Conservation (phyloP, 2,888 invertebrate species). For the Eilema griseolum region DNA sequence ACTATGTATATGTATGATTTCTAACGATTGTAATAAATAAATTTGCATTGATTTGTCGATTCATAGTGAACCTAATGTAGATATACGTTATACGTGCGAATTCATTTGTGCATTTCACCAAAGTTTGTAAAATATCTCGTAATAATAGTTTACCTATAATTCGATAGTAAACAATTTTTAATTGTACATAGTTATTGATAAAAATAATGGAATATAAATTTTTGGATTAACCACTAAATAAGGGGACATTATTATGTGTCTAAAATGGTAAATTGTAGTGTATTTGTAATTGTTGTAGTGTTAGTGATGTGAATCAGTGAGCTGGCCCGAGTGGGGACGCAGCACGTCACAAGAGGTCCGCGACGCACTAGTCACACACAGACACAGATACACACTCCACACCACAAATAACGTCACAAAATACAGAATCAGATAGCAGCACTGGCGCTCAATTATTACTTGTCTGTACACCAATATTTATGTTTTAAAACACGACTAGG, state of each 20-base stretch:
- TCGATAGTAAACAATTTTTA: constrained; percentile 83
- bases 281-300: constrained; percentile 75
- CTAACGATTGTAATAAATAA: constrained; percentile 50
- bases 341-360: constrained; percentile 65
- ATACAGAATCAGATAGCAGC: constrained; percentile 33
- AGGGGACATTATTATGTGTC: constrained; percentile 80
- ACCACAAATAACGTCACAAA: constrained; percentile 36
- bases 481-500: constrained; percentile 15
- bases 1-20: constrained; percentile 45
- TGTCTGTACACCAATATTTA: constrained; percentile 18
- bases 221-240: constrained; percentile 78
- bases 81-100: constrained; percentile 79
- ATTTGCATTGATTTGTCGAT: constrained; percentile 51
- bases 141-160: constrained; percentile 78
- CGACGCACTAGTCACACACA: constrained; percentile 81
- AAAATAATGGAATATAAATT: constrained; percentile 71
- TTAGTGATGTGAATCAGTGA: constrained; percentile 79
- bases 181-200: constrained; percentile 84
- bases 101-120: constrained; percentile 84
- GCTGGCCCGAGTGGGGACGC: constrained; percentile 63
- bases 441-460: constrained; percentile 39
- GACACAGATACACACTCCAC: constrained; percentile 35
- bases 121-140: constrained; percentile 87
- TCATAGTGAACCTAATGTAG: constrained; percentile 70
- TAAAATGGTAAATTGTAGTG: constrained; percentile 85